phyloP scores from a whole-genome alignment of 2,888 invertebrate genomes.

The Miltochrista miniata region DNA sequence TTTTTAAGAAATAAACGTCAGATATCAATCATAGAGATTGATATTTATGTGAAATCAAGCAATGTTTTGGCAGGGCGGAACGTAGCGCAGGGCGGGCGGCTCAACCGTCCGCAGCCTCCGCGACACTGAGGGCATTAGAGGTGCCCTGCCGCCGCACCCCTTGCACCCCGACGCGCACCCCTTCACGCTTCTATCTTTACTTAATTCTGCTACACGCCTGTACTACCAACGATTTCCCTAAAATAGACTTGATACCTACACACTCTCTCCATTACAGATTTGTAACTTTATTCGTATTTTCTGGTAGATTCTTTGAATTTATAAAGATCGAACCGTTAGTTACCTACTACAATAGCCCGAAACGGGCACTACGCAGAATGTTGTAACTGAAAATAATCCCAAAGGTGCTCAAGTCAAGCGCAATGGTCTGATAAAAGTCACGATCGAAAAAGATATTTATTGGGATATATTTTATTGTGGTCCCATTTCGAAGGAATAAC shows the following conservation, averaged over 20 bases:
- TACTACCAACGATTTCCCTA: conserved; percentile 68
- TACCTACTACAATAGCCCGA: not conserved
- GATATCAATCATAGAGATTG: conserved; percentile 33
- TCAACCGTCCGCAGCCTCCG: conserved; percentile 77
- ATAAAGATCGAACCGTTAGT: not conserved
- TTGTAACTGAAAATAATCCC: too few species aligned
- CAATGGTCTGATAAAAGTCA: too few species aligned
- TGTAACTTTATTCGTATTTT: conserved; percentile 22
- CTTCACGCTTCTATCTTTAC: conserved; percentile 65
- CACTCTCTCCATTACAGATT: conserved; percentile 38
- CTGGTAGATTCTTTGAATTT: too few species aligned
- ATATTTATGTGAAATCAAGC: conserved; percentile 39
- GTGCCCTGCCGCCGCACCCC: conserved; percentile 41
- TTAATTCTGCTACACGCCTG: conserved; percentile 69
- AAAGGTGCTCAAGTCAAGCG: too few species aligned
- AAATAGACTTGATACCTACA: conserved; percentile 45
- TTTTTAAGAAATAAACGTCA: conserved; percentile 17
- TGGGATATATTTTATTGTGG: conserved; percentile 49
- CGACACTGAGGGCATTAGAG: conserved; percentile 69
- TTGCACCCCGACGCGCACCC: conserved; percentile 48
- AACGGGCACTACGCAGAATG: conserved; percentile 5
- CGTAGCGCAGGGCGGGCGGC: conserved; percentile 67
- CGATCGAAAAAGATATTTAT: conserved; percentile 39
- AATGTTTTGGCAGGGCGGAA: conserved; percentile 58
- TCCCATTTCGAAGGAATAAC: not conserved